Evolutionary conservation across 2,113 vertebrate species (phyloP), one percentile per base, ranked within the genome.

Genomic region (Lynx canadensis): DNA sequence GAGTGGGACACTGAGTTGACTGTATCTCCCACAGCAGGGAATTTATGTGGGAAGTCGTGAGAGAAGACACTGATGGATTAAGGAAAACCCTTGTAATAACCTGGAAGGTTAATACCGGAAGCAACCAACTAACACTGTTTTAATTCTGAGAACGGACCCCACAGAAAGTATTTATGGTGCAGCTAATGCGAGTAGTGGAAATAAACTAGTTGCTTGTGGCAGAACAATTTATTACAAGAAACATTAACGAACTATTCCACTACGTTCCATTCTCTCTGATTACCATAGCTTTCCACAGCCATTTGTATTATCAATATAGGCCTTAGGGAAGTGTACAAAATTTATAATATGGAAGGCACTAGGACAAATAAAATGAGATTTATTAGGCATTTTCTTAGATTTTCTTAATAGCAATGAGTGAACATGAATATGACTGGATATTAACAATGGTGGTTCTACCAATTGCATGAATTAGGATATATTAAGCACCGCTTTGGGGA

Each of bases 371-470:
- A 78, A 48, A 38, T 25, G 25, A 83, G 41, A 29, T 91, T 96
- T 78, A 16, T 57, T 60, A 93, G 41, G 29, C 45, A 48, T 92
- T 94, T 96, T 86, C 55, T 96, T 45, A 84, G 48, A 18, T 80
- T 87, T 87, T 93, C 21, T 45, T 76, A 73, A 89, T 36, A 86
- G 31, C 21, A n/a, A 0, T 85, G 60, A 63, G 2, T 78, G 69
- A 93, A n/a, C 78, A 66, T 89, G 27, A 31, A 31, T 48, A 78
- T 31, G 60, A 69, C 3, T 80, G 66, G 92, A 52, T 82, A 78
- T 87, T 52, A 63, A 73, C 14, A 81, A 91, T 19, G 57, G 23
- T 78, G 19, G 23, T 65, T 73, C 33, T 95, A 41, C 78, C 8
- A 78, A 16, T 3, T 63, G 50, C 48, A 50, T 63, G 14, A 85